Evolutionary conservation across 2,113 vertebrate genomes (phyloP), one percentile per base, ranked within the genome.

Genomic region (Gnathonemus echidnorhynchus): DNA sequence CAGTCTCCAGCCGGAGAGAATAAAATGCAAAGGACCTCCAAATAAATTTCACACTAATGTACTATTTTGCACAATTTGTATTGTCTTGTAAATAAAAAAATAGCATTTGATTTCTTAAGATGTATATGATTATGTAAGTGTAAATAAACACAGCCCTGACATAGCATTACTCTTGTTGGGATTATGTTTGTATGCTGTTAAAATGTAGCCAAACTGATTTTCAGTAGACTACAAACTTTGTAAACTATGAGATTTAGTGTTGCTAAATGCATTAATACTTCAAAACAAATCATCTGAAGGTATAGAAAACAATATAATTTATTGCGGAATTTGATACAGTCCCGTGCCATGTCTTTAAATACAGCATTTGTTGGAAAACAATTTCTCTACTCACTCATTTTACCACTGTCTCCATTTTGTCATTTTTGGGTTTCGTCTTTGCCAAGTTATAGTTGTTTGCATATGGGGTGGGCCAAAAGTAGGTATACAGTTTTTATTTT

Each of bases 21-120:
- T 91, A 94, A 92, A 92, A 90, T 92, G 89, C 93, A 92, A 92
- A 91, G 86, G 91, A 94, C 91, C 89, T 91, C 90, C 83, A 90
- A 94, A 94, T 92, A 90, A 90, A 93, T 92, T 50, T 66, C 77
- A 50, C 90, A 93, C 92, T 92, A 89, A 92, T 91, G 92, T 95
- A 93, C 56, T 52, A 92, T 94, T 95, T 95, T 94, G 93, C 94
- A 94, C 93, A 93, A 92, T 90, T 90, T 95, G 93, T 94, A 94
- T 80, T 74, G 83, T 94, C 94, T 95, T 94, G 94, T 94, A 94
- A 92, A 92, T 94, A 94, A 89, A 8, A 9, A 49, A 89, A 89
- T 39, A 89, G 39, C 3, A 52, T 92, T 89, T 95, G 94, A 94
- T 94, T 91, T 24, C 58, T 92, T 92, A 90, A 93, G 91, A 93